Percentiles rank a stretch among this genome's conserved stretches.
Evolutionary conservation across 92 coral and sea anemone species (phyloP).

Genomic region (Bergia puertoricense): DNA sequence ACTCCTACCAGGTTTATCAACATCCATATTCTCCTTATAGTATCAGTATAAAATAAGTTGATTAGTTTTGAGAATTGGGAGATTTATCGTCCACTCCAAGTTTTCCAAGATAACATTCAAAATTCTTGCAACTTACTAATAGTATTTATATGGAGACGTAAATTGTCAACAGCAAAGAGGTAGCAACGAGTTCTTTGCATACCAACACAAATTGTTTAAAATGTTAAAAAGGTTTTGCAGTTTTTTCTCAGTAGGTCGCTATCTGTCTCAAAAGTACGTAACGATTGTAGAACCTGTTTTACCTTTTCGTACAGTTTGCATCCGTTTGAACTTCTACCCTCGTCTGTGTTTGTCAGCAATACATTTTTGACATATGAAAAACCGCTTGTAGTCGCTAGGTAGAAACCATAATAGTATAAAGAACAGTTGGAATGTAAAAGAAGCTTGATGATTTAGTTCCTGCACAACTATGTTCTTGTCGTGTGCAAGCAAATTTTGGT

Average conservation of each 20-base stretch:
- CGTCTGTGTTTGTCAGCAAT: background rate
- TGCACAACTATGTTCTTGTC: background rate
- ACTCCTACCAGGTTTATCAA: too few relatives aligned
- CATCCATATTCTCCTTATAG: too few relatives aligned
- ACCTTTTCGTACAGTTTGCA: background rate
- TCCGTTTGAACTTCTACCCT: background rate
- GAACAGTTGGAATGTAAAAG: too few relatives aligned
- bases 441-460: background rate
- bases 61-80: too few relatives aligned
- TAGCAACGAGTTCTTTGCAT: background rate
- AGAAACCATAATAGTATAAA: background rate
- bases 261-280: background rate
- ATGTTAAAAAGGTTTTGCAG: background rate
- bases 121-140: too few relatives aligned
- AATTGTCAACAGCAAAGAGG: background rate
- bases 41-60: too few relatives aligned
- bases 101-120: too few relatives aligned
- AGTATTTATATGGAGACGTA: too few relatives aligned
- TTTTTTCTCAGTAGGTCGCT: background rate
- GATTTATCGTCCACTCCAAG: too few relatives aligned
- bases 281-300: background rate
- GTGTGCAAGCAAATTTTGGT: background rate
- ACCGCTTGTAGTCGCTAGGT: background rate
- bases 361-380: background rate
- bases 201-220: background rate